phyloP scores from a whole-genome alignment of 2,888 invertebrate genomes.

The Masnerella sp. region DNA sequence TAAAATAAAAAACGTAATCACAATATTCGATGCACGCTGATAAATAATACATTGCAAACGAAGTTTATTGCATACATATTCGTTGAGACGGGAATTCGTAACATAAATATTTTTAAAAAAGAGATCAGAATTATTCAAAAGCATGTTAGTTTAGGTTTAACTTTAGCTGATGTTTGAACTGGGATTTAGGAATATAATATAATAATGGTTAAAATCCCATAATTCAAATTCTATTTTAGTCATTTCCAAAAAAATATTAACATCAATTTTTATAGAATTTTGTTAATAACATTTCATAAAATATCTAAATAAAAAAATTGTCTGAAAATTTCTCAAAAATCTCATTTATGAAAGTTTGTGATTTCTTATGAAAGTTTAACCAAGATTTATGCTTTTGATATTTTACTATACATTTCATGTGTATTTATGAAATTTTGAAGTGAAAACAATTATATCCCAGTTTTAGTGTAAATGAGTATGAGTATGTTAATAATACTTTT shows the following conservation, averaged over 20 bases:
- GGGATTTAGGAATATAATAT: constrained; percentile 1
- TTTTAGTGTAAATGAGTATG: neutral
- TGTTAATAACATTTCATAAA: too few species aligned
- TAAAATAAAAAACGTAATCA: constrained; percentile 25
- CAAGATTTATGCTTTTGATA: too few species aligned
- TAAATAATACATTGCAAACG: constrained; percentile 28
- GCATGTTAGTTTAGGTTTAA: constrained; percentile 15
- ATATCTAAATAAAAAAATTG: too few species aligned
- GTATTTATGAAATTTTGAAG: neutral
- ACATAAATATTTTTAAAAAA: constrained; percentile 25
- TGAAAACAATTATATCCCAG: neutral
- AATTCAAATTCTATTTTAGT: neutral
- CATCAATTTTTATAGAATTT: too few species aligned
- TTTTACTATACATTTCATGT: too few species aligned
- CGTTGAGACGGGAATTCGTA: too few species aligned
- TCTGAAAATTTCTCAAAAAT: too few species aligned
- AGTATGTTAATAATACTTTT: constrained; percentile 32
- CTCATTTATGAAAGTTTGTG: too few species aligned
- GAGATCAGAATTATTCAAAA: constrained; percentile 27
- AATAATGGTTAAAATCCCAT: neutral
- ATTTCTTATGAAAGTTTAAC: too few species aligned
- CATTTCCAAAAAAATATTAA: neutral
- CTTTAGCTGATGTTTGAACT: constrained; percentile 3
- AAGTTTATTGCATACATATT: constrained; percentile 10
- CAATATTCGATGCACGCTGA: constrained; percentile 29